Evolutionary conservation across 2,797 vertebrate genomes (phyloP).

Genomic region (Phoeniculus purpureus): DNA sequence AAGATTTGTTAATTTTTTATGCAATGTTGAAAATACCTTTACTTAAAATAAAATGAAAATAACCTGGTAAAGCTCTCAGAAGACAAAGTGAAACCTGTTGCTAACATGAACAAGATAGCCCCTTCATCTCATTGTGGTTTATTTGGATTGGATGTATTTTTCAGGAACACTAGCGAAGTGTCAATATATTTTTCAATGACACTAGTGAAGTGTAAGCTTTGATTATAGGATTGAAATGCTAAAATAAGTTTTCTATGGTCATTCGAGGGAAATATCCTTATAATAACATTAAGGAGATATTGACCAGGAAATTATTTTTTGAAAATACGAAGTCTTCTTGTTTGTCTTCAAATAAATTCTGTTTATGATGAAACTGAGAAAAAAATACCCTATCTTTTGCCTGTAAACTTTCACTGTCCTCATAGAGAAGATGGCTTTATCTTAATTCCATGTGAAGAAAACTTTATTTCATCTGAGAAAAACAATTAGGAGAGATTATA

Average conservation of each 20-base stretch:
- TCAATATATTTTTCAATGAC: background rate
- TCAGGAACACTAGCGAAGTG: background rate
- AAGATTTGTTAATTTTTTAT: background rate
- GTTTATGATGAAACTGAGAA: conserved; percentile 31
- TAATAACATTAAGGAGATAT: conserved; percentile 31
- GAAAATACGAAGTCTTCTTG: conserved; percentile 1
- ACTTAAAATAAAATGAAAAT: background rate
- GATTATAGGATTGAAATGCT: background rate
- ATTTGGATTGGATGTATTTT: background rate
- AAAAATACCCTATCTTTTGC: conserved; percentile 1
- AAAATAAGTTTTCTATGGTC: background rate
- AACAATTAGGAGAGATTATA: conserved; percentile 62
- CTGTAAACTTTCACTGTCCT: conserved; percentile 38
- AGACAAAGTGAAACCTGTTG: background rate
- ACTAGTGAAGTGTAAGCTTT: background rate
- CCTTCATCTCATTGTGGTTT: background rate
- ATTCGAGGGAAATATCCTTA: background rate
- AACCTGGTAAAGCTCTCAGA: background rate
- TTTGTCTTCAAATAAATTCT: conserved; percentile 48
- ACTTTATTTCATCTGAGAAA: conserved; percentile 62
- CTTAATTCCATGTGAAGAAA: conserved; percentile 56
- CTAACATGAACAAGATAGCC: background rate
- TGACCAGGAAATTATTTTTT: background rate
- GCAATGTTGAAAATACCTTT: background rate
- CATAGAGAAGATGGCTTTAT: conserved; percentile 46